Percentiles rank a stretch among this genome's conserved stretches.
Conservation (phyloP, 1,140 invertebrate genomes). For the Potamilus streckersoni region DNA sequence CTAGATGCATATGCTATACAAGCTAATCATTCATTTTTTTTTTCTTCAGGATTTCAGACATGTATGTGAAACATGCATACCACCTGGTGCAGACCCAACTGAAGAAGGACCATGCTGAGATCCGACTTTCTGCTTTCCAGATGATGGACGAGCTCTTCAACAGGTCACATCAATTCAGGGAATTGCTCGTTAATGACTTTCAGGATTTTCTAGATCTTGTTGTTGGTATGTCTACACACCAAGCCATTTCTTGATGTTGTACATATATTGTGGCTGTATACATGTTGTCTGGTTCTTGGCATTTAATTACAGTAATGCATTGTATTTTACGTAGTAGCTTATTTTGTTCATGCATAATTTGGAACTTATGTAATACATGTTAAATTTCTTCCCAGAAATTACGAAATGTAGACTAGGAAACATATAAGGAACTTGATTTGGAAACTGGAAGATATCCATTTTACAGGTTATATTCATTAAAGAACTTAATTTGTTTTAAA, state of each 20-base stretch:
- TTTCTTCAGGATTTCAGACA: slow-evolving; percentile 67
- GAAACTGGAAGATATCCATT: no score
- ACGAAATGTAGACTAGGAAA: no score
- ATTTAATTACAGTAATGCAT: not conserved
- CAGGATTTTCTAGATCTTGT: slow-evolving; percentile 70
- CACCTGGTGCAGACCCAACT: slow-evolving; percentile 69
- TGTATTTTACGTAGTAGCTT: not conserved
- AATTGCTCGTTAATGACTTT: slow-evolving; percentile 70
- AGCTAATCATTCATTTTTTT: no score
- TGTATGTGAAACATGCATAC: slow-evolving; percentile 68
- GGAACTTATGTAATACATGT: not conserved
- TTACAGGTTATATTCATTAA: no score
- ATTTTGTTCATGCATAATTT: not conserved
- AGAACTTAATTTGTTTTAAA: no score
- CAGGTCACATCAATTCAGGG: slow-evolving; percentile 72
- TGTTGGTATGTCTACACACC: slow-evolving; percentile 43
- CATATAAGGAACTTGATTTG: no score
- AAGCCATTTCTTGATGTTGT: not conserved
- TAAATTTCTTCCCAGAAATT: no score
- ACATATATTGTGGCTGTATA: not conserved
- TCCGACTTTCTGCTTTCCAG: slow-evolving; percentile 71
- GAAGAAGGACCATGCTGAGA: slow-evolving; percentile 72
- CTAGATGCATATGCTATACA: no score
- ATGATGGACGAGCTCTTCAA: slow-evolving; percentile 73
- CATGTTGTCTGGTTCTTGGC: not conserved